Percentiles rank a stretch among this genome's conserved stretches.
Evolutionary conservation across 2,113 vertebrate species (phyloP).

Genomic region (Python bivittatus): DNA sequence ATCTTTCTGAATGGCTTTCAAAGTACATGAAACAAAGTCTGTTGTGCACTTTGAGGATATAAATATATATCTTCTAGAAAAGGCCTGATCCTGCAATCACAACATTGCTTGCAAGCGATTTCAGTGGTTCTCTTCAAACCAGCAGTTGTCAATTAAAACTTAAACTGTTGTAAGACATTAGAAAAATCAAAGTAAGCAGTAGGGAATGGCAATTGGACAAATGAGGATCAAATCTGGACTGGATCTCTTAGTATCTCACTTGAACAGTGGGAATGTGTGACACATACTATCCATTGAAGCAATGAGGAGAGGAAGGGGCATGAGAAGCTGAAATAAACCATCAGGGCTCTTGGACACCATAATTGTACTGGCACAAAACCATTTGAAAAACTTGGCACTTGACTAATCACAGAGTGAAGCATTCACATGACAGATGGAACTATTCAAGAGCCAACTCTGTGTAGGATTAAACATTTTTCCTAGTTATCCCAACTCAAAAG

Average conservation of each 20-base stretch:
- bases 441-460: constrained; percentile 67
- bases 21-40: neutral
- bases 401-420: constrained; percentile 72
- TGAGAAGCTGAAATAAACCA: constrained; percentile 44
- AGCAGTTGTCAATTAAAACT: neutral
- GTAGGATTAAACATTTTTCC: constrained; percentile 68
- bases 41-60: neutral
- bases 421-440: constrained; percentile 65
- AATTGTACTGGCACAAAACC: constrained; percentile 73
- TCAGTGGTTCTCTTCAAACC: neutral
- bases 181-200: neutral
- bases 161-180: neutral
- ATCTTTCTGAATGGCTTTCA: constrained; percentile 22
- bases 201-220: no score
- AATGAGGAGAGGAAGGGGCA: constrained; percentile 40
- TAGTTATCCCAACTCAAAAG: constrained; percentile 52
- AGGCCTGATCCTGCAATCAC: neutral
- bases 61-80: neutral
- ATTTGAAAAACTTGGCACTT: constrained; percentile 75
- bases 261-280: constrained; percentile 41
- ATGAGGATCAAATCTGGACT: neutral
- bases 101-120: neutral
- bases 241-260: constrained; percentile 50
- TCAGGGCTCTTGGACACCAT: constrained; percentile 67
- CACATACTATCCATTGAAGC: constrained; percentile 35